Evolutionary conservation across 2,888 invertebrate species (phyloP), one percentile per base, ranked within the genome.

Genomic region (Cyclophora punctaria): DNA sequence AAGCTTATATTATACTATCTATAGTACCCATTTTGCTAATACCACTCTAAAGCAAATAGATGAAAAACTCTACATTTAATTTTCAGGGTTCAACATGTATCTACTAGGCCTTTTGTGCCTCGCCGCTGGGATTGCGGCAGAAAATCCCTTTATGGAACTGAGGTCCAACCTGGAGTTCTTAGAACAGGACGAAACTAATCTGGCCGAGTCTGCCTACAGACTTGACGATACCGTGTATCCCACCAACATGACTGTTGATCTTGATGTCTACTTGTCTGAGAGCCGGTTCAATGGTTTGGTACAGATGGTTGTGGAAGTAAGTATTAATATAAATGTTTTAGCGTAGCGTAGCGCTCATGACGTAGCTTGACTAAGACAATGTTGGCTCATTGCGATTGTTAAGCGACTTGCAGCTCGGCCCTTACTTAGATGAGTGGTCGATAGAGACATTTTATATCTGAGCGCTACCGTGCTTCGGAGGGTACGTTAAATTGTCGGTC

Each of bases 181-280:
- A 4, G 69, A 71, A 7, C 73, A 20, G 20, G 20, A 67, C 43
- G 63, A 55, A 34, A 75, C 81, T 2, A 86, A 84, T 55, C 34
- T 83, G 45, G 84, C 66, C 37, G 67, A 79, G 2, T 77, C 81
- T 0, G 66, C 64, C 3, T 88, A 86, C 64, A 73, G 88, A 33
- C 64, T 88, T 1, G 57, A 48, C 1, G 73, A 80, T 41, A 64
- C 52, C 5, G 80, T 88, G 3, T 71, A 78, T 50, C 88, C 88
- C 2, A 67, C 57, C 2, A 50, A 67, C 3, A 52, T 80, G 6
- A 50, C 62, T 7, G 73, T 85, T 0, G 75, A 83, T 7, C 62
- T 88, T 0, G 87, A 88, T 47, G 84, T 86, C 0, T 65, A 75
- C 50, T 55, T 88, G 2, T 51, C 58, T 3, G 71, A 75, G 33